Evolutionary conservation across 2,888 invertebrate genomes (phyloP).

Genomic region (Drosophila mimica): DNA sequence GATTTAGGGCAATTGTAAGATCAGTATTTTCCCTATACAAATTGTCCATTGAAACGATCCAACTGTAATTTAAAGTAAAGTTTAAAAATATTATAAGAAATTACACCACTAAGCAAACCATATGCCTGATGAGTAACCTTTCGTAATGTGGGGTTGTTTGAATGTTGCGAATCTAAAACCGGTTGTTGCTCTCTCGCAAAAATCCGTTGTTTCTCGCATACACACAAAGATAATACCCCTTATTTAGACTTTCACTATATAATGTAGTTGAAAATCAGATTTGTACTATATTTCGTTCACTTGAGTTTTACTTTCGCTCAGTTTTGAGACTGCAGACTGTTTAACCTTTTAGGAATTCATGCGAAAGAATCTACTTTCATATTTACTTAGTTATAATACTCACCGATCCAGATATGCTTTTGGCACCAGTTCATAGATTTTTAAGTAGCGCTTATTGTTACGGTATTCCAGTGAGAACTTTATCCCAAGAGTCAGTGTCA

Average conservation of each 20-base stretch:
- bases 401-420: constrained; percentile 60
- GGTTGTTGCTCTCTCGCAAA: too few relatives aligned
- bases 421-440: constrained; percentile 52
- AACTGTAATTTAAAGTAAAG: constrained; percentile 29
- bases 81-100: background rate
- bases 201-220: too few relatives aligned
- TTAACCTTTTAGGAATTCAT: too few relatives aligned
- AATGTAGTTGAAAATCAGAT: too few relatives aligned
- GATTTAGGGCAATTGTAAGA: constrained; percentile 49
- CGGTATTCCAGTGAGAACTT: constrained; percentile 55
- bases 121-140: too few relatives aligned
- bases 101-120: background rate
- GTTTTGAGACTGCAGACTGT: too few relatives aligned
- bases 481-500: constrained; percentile 38
- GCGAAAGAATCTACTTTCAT: too few relatives aligned
- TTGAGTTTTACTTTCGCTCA: too few relatives aligned
- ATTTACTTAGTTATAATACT: constrained; percentile 13
- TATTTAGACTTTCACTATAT: too few relatives aligned
- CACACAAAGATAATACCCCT: background rate
- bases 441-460: constrained; percentile 59
- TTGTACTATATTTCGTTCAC: too few relatives aligned
- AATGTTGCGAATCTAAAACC: too few relatives aligned
- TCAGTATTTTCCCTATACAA: constrained; percentile 62
- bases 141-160: too few relatives aligned
- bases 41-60: constrained; percentile 49